A percentile compares a stretch with the other conserved stretches of the same genome.
phyloP scores from a whole-genome alignment of 2,113 vertebrate genomes.

The Phylloscopus trochiloides region DNA sequence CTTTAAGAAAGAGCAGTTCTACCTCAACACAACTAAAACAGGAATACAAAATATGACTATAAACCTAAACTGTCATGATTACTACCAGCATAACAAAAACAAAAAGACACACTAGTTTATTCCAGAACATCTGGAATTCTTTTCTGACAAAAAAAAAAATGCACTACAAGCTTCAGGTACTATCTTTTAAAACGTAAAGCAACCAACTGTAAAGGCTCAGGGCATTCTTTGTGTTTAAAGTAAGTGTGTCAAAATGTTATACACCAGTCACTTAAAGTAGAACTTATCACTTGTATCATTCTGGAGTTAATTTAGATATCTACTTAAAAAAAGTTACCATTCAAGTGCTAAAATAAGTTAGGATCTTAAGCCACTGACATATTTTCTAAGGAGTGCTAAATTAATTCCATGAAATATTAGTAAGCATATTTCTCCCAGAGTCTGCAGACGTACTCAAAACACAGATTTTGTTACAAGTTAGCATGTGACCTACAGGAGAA shows the following conservation, averaged over 20 bases:
- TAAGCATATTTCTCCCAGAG: background rate
- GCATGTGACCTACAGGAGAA: background rate
- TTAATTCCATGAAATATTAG: background rate
- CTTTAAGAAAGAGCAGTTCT: background rate
- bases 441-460: background rate
- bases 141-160: background rate
- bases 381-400: background rate
- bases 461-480: background rate
- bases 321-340: background rate
- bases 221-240: background rate
- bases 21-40: background rate
- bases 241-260: background rate
- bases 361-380: background rate
- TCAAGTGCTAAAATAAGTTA: background rate
- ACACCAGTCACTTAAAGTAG: background rate
- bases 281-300: background rate
- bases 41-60: background rate
- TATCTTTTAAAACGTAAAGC: background rate
- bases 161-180: background rate
- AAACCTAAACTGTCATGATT: background rate
- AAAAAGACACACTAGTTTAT: background rate
- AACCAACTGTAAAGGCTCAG: background rate
- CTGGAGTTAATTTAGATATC: background rate
- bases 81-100: background rate
- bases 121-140: background rate